Evolutionary conservation across 1,140 invertebrate species (phyloP).

Genomic region (Ceratitis capitata): DNA sequence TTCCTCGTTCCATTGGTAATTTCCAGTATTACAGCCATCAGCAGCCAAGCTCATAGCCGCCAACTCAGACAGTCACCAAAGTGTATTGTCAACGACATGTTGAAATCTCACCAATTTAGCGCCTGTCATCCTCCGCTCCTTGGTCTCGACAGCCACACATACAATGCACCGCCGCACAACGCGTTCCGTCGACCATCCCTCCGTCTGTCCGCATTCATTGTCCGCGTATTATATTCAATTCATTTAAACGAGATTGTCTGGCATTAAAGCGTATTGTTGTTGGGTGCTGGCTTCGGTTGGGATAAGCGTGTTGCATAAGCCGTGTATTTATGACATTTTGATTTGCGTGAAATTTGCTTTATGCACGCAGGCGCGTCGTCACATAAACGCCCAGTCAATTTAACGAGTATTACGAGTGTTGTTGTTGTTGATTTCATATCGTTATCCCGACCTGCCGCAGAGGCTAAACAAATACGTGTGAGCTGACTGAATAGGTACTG

Average conservation of each 20-base stretch:
- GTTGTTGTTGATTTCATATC: neutral
- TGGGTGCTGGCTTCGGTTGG: neutral
- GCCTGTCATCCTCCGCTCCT: neutral
- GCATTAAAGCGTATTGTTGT: constrained; percentile 19
- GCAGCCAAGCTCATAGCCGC: neutral
- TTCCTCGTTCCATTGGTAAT: neutral
- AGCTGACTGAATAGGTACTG: neutral
- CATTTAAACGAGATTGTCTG: constrained; percentile 31
- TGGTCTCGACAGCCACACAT: neutral
- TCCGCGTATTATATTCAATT: neutral
- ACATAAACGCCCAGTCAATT: constrained; percentile 39
- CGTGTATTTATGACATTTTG: constrained; percentile 65
- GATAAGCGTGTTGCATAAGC: constrained; percentile 3
- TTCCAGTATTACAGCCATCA: neutral
- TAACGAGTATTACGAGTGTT: neutral
- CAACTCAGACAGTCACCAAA: neutral
- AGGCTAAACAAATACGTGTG: neutral
- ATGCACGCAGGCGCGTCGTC: constrained; percentile 60
- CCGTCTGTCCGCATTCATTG: neutral
- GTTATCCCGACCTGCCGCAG: neutral
- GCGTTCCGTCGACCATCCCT: neutral
- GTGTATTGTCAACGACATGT: constrained; percentile 17
- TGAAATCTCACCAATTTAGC: constrained; percentile 34
- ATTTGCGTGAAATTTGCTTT: constrained; percentile 65
- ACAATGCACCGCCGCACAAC: too few species aligned